Base-by-base conservation (phyloP, 2,888 invertebrate genomes). In the Danaus chrysippus region DNA sequence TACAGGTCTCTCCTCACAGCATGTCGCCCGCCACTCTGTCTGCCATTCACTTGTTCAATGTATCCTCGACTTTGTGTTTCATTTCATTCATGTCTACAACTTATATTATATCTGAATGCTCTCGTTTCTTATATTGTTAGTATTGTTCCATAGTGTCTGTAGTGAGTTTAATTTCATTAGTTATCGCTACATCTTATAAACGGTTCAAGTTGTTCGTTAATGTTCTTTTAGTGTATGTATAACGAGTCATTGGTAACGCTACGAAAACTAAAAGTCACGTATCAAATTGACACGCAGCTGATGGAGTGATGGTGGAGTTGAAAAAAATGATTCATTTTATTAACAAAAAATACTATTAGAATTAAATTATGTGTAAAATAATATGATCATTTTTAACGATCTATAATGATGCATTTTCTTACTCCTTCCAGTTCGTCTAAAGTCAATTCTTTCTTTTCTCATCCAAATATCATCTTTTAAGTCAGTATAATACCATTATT, bases 1-100 rank as follows among this genome's bases (percentile, higher is more conserved):
- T 19, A 15, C 56, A 12, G 10, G 9, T 52, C 11, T 52, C 43
- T 42, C 58, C 59, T 57, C 57, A 61, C 59, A 63, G 56, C 53
- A 19, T 1, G 12, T 42, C 10, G 46, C 61, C 68, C n/a, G 71
- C 68, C 71, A 63, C 56, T 44, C 62, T 63, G 71, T 69, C 67
- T 70, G 65, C 54, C 60, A 61, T 64, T 59, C 82, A 82, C 83
- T 83, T 81, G 81, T 78, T 69, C n/a, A n/a, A 34, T 34, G 23
- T 6, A 34, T 34, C 2, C 8, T 34, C 23, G 23, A 34, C 23
- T n/a, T 34, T 34, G 23, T 34, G 8, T 67, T 63, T 65, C 65
- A 59, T 59, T 42, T 71, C 81, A 83, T 85, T 81, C 79, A 80
- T 75, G 70, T 13, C 11, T 54, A 42, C 52, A 59, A 57, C 49